Base-by-base conservation (phyloP, 2,888 invertebrate species). In the Cephus rjabovi region DNA sequence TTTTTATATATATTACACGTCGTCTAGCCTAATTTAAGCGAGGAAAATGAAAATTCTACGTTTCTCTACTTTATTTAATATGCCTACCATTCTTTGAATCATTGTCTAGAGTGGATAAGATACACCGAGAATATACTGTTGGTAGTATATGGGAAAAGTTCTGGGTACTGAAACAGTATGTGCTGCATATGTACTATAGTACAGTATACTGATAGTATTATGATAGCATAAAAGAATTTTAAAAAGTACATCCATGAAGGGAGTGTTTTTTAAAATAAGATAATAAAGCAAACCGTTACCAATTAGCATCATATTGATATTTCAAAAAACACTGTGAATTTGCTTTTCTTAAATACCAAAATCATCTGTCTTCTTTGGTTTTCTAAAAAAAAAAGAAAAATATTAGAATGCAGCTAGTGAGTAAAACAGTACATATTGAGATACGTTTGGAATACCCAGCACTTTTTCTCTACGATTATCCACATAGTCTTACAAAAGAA, bases 1-100 rank as follows among this genome's bases (percentile, higher is more conserved):
- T 90, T 89, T 87, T 89, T 86, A 79, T 86, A 87, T 87, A 87
- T 85, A 85, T 83, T 83, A 84, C 81, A 85, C 85, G 83, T 87
- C 86, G 83, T 83, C 84, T 87, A 87, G 82, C 81, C 81, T 85
- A 83, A 87, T 80, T 81, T 85, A 82, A 80, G 80, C 12, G 31
- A 56, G 23, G 77, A 78, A 79, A 79, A 77, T 73, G 77, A 82
- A 75, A 79, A 83, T 81, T 76, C 80, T 77, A 79, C 9, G 23
- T 56, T 83, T 85, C 84, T 85, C 78, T 84, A 83, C 77, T 69
- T 77, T 75, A 74, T 75, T 77, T 76, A 56, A 76, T 71, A 34
- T 34, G 56, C 56, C 56, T 56, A 56, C 6, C 23, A 23, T 56
- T 23, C 56, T 56, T 56, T 23, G 56, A 23, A 56, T 56, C 56